phyloP scores from a whole-genome alignment of 2,113 vertebrate genomes.

The Alosa alosa region DNA sequence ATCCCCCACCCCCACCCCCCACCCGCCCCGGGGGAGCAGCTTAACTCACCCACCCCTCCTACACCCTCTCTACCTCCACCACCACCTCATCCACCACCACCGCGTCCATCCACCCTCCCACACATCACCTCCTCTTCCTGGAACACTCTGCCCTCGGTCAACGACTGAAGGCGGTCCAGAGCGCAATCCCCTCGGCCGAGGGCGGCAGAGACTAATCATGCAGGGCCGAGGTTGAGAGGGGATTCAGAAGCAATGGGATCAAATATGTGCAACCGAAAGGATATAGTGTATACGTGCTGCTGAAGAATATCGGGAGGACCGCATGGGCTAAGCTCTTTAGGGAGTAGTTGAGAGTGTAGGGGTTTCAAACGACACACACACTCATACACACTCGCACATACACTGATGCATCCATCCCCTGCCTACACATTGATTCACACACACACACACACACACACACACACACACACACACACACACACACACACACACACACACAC shows the following conservation, averaged over 20 bases:
- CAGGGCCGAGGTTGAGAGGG: background rate
- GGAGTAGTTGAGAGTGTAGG: background rate
- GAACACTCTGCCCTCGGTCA: background rate
- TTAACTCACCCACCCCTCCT: background rate
- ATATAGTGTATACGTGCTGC: background rate
- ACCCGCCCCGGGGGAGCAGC: background rate
- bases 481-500: background rate
- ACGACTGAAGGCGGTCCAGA: background rate
- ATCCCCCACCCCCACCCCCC: background rate
- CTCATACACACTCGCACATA: background rate
- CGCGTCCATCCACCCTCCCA: background rate
- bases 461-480: background rate
- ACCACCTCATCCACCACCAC: background rate
- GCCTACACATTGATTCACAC: background rate
- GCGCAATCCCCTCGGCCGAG: background rate
- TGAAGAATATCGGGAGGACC: background rate
- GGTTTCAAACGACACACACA: background rate
- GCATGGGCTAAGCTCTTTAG: background rate
- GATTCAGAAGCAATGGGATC: background rate
- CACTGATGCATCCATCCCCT: background rate
- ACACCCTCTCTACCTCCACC: background rate
- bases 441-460: background rate
- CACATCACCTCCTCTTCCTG: background rate
- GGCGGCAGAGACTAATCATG: background rate
- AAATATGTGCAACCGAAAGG: background rate